These are phyloP conservation scores for Acrossocheilus wenchowensis DNA, from an alignment of 2,797 vertebrate genomes.

Conservation along the genomic window DNA sequence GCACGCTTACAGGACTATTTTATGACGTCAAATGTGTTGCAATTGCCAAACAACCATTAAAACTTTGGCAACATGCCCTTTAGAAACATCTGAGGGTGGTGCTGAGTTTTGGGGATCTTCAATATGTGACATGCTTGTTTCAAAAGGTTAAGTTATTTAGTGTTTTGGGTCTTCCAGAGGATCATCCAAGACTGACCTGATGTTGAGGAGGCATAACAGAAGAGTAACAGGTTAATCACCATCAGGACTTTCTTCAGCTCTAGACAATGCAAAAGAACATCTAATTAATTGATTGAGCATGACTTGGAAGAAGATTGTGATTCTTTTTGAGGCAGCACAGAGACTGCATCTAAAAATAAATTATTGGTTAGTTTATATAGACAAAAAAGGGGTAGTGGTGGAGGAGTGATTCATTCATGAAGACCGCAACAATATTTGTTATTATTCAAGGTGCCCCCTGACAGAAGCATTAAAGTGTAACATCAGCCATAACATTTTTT, in stretches of 20 bases:
- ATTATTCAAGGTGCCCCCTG: slow-evolving; percentile 25
- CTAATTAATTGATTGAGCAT: neutral
- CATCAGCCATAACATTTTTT: neutral
- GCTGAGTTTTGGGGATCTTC: slow-evolving; percentile 1
- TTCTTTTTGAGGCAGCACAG: neutral
- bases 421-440: neutral
- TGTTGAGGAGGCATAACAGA: slow-evolving; percentile 16
- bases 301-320: neutral
- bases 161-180: slow-evolving; percentile 14
- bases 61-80: neutral
- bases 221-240: slow-evolving; percentile 44
- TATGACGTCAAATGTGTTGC: neutral
- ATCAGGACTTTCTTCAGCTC: slow-evolving; percentile 20
- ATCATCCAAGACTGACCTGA: slow-evolving; percentile 12
- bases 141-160: slow-evolving; percentile 55
- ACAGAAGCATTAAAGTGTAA: slow-evolving; percentile 1
- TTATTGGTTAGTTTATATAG: neutral
- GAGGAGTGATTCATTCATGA: neutral
- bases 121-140: slow-evolving; percentile 40
- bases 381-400: neutral
- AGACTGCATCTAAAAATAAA: neutral
- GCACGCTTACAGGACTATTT: neutral
- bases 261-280: neutral
- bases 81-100: slow-evolving; percentile 12
- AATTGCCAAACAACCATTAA: neutral